Evolutionary conservation across 2,797 vertebrate genomes (phyloP), one percentile per base, ranked within the genome.

Genomic region (Psittacula derbiana): DNA sequence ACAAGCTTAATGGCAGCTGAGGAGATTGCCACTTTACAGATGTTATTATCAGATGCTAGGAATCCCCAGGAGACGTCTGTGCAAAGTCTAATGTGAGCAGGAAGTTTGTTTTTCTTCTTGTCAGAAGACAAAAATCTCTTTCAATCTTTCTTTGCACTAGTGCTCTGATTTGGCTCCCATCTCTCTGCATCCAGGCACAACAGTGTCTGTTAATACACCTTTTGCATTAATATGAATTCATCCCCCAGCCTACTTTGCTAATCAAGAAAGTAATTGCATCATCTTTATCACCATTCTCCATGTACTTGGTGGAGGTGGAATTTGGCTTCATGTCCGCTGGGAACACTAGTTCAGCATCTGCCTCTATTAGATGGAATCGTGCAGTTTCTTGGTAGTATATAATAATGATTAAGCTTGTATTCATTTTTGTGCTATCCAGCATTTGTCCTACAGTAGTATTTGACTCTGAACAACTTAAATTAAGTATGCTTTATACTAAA

Each of bases 241-340:
- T 65, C 46, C 86, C 58, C 43, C 71, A 88, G 28, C 44, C 61
- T 76, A 10, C 69, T 96, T 96, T 55, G 28, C 76, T 89, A 62
- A 94, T 87, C 52, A 47, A 66, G 79, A 94, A 94, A 76, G 81
- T 55, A 80, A 46, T 72, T 89, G 69, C 86, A 61, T 93, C 57
- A 64, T 85, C 73, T 71, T 95, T 86, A 92, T 95, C 79, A 57
- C 46, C 50, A 25, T 88, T 88, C 69, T 81, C 64, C 46, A 1
- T 52, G 88, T 78, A 36, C 60, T 62, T 40, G 18, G 36, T 82
- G 53, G 71, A 83, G 49, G 61, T 65, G 61, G 53, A 92, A 80
- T 96, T 96, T 50, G 90, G 44, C 60, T 47, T 90, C 57, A 8
- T 16, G 10, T 62, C 57, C 0, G 0, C 55, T 72, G 69, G 65